phyloP scores from a whole-genome alignment of 1,140 invertebrate genomes.

The Brachystomella parvula region DNA sequence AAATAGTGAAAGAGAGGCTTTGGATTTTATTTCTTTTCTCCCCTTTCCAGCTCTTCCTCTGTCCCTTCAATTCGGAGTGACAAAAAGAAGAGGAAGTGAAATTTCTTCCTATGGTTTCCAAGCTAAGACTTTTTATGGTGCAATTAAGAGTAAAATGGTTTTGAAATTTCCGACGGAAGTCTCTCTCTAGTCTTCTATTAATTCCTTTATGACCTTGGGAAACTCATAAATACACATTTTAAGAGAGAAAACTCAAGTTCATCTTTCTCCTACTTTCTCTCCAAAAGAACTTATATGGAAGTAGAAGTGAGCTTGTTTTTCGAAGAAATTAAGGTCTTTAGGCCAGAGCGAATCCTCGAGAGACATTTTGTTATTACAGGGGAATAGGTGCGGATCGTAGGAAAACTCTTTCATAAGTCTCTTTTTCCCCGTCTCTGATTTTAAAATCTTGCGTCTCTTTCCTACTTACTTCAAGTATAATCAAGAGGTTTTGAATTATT shows the following conservation, averaged over 20 bases:
- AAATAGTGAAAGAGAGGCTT: not conserved
- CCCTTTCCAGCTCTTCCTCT: not conserved
- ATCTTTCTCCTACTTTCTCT: not conserved
- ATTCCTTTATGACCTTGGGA: conserved; percentile 10
- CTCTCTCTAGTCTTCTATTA: not conserved
- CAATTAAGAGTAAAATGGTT: conserved; percentile 10
- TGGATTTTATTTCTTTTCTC: not conserved
- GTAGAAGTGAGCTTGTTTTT: no score
- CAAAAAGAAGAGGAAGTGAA: not conserved
- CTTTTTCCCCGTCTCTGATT: no score
- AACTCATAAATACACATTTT: conserved; percentile 3
- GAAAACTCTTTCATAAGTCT: no score
- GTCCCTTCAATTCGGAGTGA: not conserved
- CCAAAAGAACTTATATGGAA: no score
- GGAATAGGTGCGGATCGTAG: no score
- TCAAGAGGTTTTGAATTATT: no score
- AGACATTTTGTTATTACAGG: no score
- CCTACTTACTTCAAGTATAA: no score
- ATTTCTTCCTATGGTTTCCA: no score
- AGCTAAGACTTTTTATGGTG: not conserved
- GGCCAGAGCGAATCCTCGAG: no score
- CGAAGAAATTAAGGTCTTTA: no score
- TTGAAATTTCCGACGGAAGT: conserved; percentile 11
- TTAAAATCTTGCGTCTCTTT: no score
- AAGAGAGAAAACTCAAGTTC: not conserved